Evolutionary conservation across 2,888 invertebrate species (phyloP), one percentile per base, ranked within the genome.

Genomic region (Thereva unica): DNA sequence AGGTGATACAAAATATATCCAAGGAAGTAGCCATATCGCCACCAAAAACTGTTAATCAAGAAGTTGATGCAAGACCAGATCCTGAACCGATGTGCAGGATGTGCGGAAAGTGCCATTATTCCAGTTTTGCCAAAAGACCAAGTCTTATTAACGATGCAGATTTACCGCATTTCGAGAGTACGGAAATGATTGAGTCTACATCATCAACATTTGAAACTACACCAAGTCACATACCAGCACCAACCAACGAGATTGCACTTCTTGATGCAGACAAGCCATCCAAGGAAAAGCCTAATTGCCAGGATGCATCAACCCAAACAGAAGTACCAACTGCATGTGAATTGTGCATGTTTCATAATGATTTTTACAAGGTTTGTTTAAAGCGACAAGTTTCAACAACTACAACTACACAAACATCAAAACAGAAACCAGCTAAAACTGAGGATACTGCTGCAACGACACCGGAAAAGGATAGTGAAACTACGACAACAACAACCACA

Each of bases 321-420:
- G 80, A 80, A 57, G 53, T 78, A 57, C 78, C 78, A 1, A 77
- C 78, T 9, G 34, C 34, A 59, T 80, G 80, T 55, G 80, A 80
- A 67, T 73, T 80, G 5, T 80, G 80, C 7, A 67, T 78, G 6
- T 78, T 80, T 66, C 80, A 80, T 65, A 80, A 80, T 50, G 80
- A 80, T 67, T 80, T 80, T 70, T 80, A 80, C 66, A 80, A 80
- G 70, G 79, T 80, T 1, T 68, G 80, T 23, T 72, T 80, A 0
- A 80, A 80, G 61, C 71, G 80, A 1, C 80, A 80, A 64, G 79
- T 79, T 0, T 80, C 80, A 52, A 80, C 80, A 1, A 80, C 80
- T 1, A 79, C 79, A 41, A 80, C 80, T 3, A 76, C 76, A 4
- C 79, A 79, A 67, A 80, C 79, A 1, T 78, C 78, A 6, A 80